phyloP scores from a whole-genome alignment of 2,113 vertebrate species.

The Podarcis muralis region DNA sequence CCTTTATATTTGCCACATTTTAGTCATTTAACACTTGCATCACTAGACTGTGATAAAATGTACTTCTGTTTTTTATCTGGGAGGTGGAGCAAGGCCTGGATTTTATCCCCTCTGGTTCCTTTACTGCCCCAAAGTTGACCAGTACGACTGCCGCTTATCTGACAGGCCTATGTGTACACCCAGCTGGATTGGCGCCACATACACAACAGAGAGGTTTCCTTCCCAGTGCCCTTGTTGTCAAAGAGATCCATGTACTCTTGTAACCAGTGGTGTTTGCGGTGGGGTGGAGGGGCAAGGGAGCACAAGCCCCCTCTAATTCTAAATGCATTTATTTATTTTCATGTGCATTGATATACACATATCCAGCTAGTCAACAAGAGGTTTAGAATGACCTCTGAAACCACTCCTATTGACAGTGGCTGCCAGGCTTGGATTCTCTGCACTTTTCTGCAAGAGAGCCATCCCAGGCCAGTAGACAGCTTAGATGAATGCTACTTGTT shows the following conservation, averaged over 20 bases:
- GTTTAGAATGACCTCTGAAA: no score
- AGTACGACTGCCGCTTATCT: not conserved
- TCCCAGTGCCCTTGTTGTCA: not conserved
- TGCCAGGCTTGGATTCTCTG: not conserved
- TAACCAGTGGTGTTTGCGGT: not conserved
- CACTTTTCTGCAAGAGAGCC: not conserved
- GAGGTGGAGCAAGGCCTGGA: not conserved
- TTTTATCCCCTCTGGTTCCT: not conserved
- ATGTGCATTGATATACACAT: no score
- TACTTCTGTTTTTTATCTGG: slow-evolving; percentile 17
- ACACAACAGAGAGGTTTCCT: not conserved
- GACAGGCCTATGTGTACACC: not conserved
- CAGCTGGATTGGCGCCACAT: not conserved
- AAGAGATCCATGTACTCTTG: not conserved
- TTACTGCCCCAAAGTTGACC: no score
- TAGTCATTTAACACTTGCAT: slow-evolving; percentile 33
- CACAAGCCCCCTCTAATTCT: no score
- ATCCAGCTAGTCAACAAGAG: no score
- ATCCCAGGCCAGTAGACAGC: no score
- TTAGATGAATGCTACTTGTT: no score
- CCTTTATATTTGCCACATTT: slow-evolving; percentile 60
- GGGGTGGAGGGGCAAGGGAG: not conserved
- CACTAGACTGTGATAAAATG: slow-evolving; percentile 38
- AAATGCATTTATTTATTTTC: no score
- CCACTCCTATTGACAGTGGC: not conserved